Base-by-base conservation (phyloP, 2,797 vertebrate species). In the Hafferia zeledoni region DNA sequence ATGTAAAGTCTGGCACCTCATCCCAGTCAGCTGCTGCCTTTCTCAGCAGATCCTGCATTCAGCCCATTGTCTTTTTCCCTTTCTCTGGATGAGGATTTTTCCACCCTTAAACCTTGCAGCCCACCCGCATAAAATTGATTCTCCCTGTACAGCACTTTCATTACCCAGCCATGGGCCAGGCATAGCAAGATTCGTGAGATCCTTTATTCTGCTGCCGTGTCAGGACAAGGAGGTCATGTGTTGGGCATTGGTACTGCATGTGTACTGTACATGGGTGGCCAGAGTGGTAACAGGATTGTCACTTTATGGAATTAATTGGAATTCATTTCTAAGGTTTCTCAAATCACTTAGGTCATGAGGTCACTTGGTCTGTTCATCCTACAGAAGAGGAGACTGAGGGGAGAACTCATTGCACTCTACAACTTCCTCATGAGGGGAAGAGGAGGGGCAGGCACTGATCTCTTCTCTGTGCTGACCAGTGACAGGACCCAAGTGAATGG, bases 1-100 rank as follows among this genome's bases (percentile, higher is more conserved):
- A 35, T 0, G 9, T 33, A 23, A 3, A 0, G 30, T 43, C 39
- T 44, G 37, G 24, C 55, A 47, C 31, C n/a, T 53, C 1, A 0
- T 10, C 31, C 25, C 64, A 41, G 30, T 27, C 53, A 60, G 33
- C 61, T 64, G 22, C 41, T 11, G 9, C 61, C 41, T 80, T 80
- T 53, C 76, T 60, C 37, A 60, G 63, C 22, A 43, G 37, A 52
- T 28, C 22, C 76, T 65, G 25, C 30, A 39, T 24, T 25, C 63
- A 56, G 55, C 35, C 15, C 41, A 25, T 10, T 30, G 33, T 9
- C 22, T 33, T 80, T 61, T 43, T 68, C 19, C 11, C 31, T 75
- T 44, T 5, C 44, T 30, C n/a, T 52, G 28, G 7, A 19, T 47
- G 70, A 55, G 24, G 33, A 47, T 56, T 75, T 69, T 87, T 70